phyloP scores from a whole-genome alignment of 2,113 vertebrate species.

The Muntiacus reevesi region DNA sequence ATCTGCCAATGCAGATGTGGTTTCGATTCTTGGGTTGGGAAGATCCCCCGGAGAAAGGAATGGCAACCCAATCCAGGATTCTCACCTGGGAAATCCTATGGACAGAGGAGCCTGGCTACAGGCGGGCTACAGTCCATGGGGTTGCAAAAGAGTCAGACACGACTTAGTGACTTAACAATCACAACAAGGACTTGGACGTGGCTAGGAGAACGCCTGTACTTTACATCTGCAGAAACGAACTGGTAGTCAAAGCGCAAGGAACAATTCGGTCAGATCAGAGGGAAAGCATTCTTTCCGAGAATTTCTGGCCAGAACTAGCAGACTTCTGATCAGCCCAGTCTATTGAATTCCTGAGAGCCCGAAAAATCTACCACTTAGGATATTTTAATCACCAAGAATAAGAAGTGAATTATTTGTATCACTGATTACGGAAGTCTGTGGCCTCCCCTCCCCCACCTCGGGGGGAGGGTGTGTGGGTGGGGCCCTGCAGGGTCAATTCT shows the following conservation, averaged over 20 bases:
- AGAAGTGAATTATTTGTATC: background rate
- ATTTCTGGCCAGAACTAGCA: background rate
- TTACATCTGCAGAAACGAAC: background rate
- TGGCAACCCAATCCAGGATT: background rate
- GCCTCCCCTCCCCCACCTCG: background rate
- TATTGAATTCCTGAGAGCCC: background rate
- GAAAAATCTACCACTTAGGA: background rate
- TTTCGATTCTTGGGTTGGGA: background rate
- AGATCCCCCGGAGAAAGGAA: background rate
- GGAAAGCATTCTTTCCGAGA: background rate
- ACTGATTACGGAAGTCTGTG: accelerated
- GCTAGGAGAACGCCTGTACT: background rate
- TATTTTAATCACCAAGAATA: background rate
- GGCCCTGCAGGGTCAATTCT: accelerated
- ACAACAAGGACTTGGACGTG: background rate
- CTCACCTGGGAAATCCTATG: background rate
- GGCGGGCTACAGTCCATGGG: background rate
- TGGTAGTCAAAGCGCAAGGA: background rate
- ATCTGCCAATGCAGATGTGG: background rate
- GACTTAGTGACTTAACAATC: background rate
- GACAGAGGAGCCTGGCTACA: background rate
- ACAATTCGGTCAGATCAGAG: background rate
- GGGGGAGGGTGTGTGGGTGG: too few relatives aligned
- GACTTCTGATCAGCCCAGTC: background rate
- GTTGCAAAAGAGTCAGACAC: background rate